Evolutionary conservation across 2,888 invertebrate genomes (phyloP), one percentile per base, ranked within the genome.

Genomic region (Lasius fuliginosus): DNA sequence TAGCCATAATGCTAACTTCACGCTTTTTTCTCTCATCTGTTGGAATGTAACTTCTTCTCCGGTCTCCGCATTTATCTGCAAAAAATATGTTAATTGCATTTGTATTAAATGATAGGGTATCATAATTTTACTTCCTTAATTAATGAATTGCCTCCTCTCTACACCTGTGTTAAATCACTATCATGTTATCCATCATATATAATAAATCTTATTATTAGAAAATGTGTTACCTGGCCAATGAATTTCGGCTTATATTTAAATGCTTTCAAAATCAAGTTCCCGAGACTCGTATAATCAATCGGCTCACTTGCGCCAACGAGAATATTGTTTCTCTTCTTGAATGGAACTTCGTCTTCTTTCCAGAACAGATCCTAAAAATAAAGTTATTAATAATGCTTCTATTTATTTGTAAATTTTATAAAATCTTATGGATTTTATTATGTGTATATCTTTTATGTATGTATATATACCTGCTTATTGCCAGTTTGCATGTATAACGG

Each of bases 141-240:
- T 58, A 58, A 73, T 11, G 5, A 40, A 40, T 23, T 40, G 8
- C 0, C 15, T 56, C 5, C 5, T 23, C 15, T 30, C n/a, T 15
- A 8, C 49, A 6, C 2, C 49, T 53, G 6, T 49, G 1, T 53
- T 53, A n/a, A 53, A 8, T 0, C 8, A 8, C 2, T 53, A 53
- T 53, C n/a, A n/a, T 5, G 46, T 42, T 60, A n/a, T 12, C 5
- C 6, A 18, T 1, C 12, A 6, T 4, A 8, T 12, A 4, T 18
- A 23, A 53, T 23, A 42, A 30, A 12, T 30, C n/a, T 62, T 18
- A 8, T 46, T 15, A 18, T 62, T 42, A 42, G 1, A 36, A 1
- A 36, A 56, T 36, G 6, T 9, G 8, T 56, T 71, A 74, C 74
- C 74, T 74, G 74, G 18, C 74, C 74, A 3, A 74, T 46, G 1